phyloP scores from a whole-genome alignment of 2,888 invertebrate species.

The Drosophila paucipuncta region DNA sequence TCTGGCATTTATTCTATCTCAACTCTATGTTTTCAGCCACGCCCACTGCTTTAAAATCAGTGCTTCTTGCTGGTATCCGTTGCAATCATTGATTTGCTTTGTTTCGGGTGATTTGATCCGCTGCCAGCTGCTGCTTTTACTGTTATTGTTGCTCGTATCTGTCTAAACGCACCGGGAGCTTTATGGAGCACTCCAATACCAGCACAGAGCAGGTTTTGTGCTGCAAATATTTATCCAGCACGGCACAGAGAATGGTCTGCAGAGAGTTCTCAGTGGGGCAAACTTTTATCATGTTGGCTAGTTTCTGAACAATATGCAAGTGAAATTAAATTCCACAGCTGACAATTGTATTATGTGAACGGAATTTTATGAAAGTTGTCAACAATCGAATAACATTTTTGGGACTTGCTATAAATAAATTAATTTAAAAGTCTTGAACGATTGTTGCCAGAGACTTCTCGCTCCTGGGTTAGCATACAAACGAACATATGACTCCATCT shows the following conservation, averaged over 20 bases:
- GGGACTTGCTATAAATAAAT: not conserved
- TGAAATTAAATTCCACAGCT: not conserved
- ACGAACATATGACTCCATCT: not conserved
- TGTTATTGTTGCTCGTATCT: slow-evolving; percentile 23
- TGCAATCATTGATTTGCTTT: slow-evolving; percentile 42
- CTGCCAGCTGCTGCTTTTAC: not conserved
- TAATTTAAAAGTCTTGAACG: not conserved
- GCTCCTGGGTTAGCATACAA: not conserved
- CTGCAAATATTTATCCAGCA: slow-evolving; percentile 23
- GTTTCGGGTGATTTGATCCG: slow-evolving; percentile 20
- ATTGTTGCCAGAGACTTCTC: not conserved
- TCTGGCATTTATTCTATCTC: not conserved
- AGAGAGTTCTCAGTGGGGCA: slow-evolving; percentile 4
- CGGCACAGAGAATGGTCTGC: slow-evolving; percentile 1
- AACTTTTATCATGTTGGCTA: slow-evolving; percentile 14
- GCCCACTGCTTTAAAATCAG: slow-evolving; percentile 27
- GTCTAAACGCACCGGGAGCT: slow-evolving; percentile 29
- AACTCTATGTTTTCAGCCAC: slow-evolving; percentile 20
- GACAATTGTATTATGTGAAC: not conserved
- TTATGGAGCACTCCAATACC: slow-evolving; percentile 25
- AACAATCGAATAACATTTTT: not conserved
- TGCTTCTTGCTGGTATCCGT: slow-evolving; percentile 29
- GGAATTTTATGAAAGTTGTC: slow-evolving; percentile 3
- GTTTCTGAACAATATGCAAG: not conserved
- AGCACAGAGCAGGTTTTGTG: not conserved